Evolutionary conservation across 53 echinoderm and acorn worm species (phyloP).

Genomic region (Patiria pectinifera): DNA sequence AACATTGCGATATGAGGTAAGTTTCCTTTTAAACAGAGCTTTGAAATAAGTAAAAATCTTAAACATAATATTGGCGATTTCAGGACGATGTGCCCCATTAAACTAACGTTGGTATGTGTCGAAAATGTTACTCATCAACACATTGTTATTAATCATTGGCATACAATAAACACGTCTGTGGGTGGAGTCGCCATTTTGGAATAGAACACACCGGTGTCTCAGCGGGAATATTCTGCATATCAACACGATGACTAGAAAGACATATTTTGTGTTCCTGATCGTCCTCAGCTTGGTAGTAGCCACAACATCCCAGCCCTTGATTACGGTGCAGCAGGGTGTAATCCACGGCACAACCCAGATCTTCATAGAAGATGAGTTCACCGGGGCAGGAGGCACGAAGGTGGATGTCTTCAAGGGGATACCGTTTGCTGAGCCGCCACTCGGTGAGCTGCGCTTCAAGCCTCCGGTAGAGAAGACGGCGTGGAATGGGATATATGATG

Average conservation of each 20-base stretch:
- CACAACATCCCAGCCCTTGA: constrained; percentile 22
- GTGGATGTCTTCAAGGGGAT: constrained; percentile 73
- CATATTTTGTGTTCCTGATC: neutral
- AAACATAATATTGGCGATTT: no score
- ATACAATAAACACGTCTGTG: no score
- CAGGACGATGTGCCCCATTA: no score
- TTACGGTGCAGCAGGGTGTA: constrained; percentile 67
- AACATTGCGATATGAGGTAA: no score
- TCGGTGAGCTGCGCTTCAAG: constrained; percentile 56
- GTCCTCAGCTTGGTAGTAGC: neutral
- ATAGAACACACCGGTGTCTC: no score
- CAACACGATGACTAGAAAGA: neutral
- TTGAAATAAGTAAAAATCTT: no score
- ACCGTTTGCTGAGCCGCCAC: constrained; percentile 75
- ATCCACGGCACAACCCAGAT: constrained; percentile 70
- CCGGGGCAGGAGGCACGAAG: constrained; percentile 2
- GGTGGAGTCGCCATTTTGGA: no score
- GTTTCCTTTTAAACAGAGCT: no score
- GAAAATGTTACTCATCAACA: no score
- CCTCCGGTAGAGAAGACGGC: constrained; percentile 58
- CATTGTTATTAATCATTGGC: no score
- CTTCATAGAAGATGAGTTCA: constrained; percentile 62
- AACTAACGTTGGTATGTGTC: no score
- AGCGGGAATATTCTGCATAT: no score
- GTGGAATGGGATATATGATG: constrained; percentile 77